phyloP scores from a whole-genome alignment of 1,140 invertebrate genomes.

The Saxidomus purpurata region DNA sequence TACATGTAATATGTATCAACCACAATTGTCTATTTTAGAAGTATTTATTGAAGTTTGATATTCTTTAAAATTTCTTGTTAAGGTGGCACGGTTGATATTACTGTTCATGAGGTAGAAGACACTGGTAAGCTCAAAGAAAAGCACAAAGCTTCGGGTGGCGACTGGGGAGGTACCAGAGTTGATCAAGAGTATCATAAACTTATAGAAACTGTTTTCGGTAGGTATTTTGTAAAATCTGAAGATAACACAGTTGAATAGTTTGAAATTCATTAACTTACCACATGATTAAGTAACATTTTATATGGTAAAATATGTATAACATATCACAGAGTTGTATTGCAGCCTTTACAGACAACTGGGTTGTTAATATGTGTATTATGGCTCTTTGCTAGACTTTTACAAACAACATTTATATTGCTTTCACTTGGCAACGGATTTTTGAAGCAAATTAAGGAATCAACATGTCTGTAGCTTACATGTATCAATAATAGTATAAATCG shows the following conservation, averaged over 20 bases:
- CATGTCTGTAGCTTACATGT: no score
- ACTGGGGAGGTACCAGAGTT: constrained; percentile 49
- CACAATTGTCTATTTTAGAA: no score
- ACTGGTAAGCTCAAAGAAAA: constrained; percentile 33
- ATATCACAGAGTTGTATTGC: background rate
- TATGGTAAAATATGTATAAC: background rate
- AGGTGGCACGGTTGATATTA: background rate
- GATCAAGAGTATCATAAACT: constrained; percentile 13
- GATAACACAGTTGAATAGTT: background rate
- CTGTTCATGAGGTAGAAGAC: background rate
- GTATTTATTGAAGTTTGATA: no score
- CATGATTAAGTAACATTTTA: background rate
- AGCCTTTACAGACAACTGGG: background rate
- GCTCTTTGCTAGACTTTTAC: no score
- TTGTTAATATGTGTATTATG: background rate
- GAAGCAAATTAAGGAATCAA: no score
- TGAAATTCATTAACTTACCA: background rate
- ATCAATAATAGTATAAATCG: no score
- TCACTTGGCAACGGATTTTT: no score
- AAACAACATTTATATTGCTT: no score
- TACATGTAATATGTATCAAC: no score
- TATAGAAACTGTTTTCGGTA: constrained; percentile 24
- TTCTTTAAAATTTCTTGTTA: no score
- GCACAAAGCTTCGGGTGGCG: constrained; percentile 43
- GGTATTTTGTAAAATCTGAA: no score